Conservation (phyloP, 2,888 invertebrate genomes). For the Yponomeuta sedellus region DNA sequence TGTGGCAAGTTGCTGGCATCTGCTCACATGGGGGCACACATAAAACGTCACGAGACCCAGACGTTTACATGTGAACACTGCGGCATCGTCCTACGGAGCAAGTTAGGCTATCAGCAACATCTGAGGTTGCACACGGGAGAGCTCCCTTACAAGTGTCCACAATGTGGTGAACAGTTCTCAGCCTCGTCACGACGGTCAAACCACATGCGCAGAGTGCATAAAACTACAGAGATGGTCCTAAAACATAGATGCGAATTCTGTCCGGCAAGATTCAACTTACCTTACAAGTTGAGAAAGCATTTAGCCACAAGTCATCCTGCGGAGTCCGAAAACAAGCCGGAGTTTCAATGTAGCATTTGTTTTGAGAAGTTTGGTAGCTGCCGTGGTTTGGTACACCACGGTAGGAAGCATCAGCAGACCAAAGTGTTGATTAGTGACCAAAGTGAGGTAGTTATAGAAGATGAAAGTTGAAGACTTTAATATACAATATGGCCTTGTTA, state of each 20-base stretch:
- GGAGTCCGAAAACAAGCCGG: slow-evolving; percentile 23
- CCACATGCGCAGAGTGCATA: slow-evolving; percentile 50
- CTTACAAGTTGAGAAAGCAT: slow-evolving; percentile 48
- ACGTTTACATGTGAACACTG: slow-evolving; percentile 48
- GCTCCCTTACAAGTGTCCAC: slow-evolving; percentile 48
- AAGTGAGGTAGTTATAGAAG: neutral
- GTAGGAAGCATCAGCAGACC: slow-evolving; percentile 38
- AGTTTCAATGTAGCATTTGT: slow-evolving; percentile 45
- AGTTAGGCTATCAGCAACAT: slow-evolving; percentile 54
- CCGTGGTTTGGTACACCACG: slow-evolving; percentile 47
- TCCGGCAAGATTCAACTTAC: slow-evolving; percentile 49
- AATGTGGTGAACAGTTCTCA: slow-evolving; percentile 53
- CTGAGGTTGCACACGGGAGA: slow-evolving; percentile 60
- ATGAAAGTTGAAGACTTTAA: neutral
- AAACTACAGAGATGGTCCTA: slow-evolving; percentile 29
- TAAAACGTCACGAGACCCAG: slow-evolving; percentile 43
- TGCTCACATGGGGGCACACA: slow-evolving; percentile 56
- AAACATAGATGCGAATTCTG: slow-evolving; percentile 50
- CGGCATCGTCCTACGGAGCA: slow-evolving; percentile 43
- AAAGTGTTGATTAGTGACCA: neutral
- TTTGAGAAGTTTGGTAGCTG: slow-evolving; percentile 47
- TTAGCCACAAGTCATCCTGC: slow-evolving; percentile 37
- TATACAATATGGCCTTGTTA: too few relatives aligned
- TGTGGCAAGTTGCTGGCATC: slow-evolving; percentile 57
- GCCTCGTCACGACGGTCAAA: slow-evolving; percentile 58